These are phyloP conservation scores for Synergus umbraculus DNA, from an alignment of 2,888 invertebrate species.

Conservation along the genomic window DNA sequence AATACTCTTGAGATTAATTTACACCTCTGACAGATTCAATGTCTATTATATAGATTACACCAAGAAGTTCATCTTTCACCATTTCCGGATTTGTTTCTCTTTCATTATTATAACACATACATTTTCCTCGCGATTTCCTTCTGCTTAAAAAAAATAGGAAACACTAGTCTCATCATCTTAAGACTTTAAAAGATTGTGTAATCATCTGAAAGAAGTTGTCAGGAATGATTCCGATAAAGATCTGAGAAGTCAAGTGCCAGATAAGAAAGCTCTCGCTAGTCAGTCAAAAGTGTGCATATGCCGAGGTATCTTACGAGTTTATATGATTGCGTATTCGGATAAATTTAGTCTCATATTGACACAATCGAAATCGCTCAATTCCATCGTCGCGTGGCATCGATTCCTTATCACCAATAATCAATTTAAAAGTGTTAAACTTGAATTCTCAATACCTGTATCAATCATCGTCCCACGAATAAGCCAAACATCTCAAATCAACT, in stretches of 20 bases:
- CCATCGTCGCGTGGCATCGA: background rate
- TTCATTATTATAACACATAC: too few relatives aligned
- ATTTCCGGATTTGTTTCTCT: background rate
- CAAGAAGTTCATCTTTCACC: background rate
- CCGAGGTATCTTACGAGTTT: constrained; percentile 4
- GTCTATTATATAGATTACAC: background rate
- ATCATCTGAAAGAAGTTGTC: constrained; percentile 63
- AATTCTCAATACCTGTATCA: background rate
- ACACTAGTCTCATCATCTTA: background rate
- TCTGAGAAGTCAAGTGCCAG: constrained; percentile 53
- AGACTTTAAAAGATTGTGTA: constrained; percentile 2
- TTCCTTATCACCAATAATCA: background rate
- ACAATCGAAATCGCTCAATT: background rate
- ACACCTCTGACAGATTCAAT: background rate
- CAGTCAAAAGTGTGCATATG: constrained; percentile 48
- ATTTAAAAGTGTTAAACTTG: background rate
- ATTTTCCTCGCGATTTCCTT: too few relatives aligned
- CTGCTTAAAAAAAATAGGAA: background rate
- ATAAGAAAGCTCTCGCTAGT: constrained; percentile 56
- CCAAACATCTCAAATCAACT: background rate
- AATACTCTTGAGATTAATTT: background rate
- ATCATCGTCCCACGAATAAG: background rate
- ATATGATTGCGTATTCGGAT: constrained; percentile 13
- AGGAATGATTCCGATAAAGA: constrained; percentile 64
- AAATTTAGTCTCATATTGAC: background rate